These are phyloP conservation scores for Calypte anna DNA, from an alignment of 2,113 vertebrate species.

Conservation along the genomic window DNA sequence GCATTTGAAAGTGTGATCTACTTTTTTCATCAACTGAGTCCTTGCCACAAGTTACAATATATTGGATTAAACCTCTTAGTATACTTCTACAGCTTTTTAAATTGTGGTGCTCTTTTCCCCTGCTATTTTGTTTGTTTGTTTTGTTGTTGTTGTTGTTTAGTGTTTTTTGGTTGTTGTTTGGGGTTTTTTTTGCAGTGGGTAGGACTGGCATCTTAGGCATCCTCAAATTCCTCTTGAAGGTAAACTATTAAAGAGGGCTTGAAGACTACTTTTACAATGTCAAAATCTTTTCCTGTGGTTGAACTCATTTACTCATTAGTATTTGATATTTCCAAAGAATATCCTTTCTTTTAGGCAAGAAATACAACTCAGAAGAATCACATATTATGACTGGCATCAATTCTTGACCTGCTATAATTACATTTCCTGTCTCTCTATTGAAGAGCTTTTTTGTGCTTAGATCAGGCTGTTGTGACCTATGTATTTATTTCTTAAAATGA, in stretches of 20 bases:
- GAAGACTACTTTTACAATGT: neutral
- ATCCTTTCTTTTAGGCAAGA: neutral
- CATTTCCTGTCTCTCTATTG: neutral
- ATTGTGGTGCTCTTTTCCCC: neutral
- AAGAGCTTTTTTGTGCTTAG: neutral
- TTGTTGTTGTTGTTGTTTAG: neutral
- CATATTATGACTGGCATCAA: neutral
- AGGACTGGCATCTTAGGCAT: neutral
- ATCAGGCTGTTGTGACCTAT: neutral
- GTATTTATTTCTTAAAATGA: neutral
- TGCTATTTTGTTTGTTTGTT: neutral
- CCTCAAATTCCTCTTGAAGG: neutral
- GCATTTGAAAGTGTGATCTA: neutral
- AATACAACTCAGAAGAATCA: neutral
- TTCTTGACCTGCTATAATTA: neutral
- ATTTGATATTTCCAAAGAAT: neutral
- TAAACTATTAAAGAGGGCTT: neutral
- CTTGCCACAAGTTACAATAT: neutral
- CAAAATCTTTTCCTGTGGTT: neutral
- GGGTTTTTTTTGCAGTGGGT: neutral
- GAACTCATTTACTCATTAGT: neutral
- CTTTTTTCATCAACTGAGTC: neutral
- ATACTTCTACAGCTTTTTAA: neutral
- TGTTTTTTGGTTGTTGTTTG: too few species aligned
- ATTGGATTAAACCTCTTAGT: neutral